A percentile compares a stretch with the other conserved stretches of the same genome.
These are phyloP conservation scores for Drosophila nannoptera DNA, from an alignment of 1,140 invertebrate genomes.

Conservation along the genomic window DNA sequence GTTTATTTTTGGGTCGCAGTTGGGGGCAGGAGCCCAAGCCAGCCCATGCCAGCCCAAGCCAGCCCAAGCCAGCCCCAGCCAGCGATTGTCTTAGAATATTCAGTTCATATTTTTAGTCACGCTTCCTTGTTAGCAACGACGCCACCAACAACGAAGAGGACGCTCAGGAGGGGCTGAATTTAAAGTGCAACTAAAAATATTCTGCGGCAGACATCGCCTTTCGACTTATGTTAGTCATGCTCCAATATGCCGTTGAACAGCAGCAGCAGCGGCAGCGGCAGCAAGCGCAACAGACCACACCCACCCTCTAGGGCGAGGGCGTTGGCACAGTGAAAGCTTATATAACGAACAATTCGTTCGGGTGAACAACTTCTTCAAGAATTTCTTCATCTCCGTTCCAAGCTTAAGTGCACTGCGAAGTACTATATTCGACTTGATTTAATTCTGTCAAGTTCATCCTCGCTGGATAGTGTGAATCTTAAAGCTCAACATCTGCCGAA, in stretches of 20 bases:
- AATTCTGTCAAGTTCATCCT: no score
- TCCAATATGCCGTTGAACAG: no score
- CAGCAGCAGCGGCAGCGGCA: no score
- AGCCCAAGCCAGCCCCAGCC: no score
- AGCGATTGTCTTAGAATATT: neutral
- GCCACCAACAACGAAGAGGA: neutral
- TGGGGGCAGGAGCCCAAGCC: conserved; percentile 5
- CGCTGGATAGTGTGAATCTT: no score
- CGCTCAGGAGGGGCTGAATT: conserved; percentile 23
- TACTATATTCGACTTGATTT: no score
- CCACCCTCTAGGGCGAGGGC: no score
- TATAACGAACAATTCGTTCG: neutral
- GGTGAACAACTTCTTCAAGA: no score
- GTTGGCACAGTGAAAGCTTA: neutral
- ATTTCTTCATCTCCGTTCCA: no score
- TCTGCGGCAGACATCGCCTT: conserved; percentile 36
- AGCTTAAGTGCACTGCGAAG: no score
- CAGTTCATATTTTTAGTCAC: conserved; percentile 46
- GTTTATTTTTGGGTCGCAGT: conserved; percentile 47
- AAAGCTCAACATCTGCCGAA: no score
- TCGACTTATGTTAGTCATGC: conserved; percentile 49
- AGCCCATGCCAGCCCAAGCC: neutral
- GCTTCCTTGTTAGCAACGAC: conserved; percentile 20
- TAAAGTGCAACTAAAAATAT: conserved; percentile 70
- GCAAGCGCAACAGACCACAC: no score